Percentiles rank a stretch among this genome's conserved stretches.
These are phyloP conservation scores for Puffinus mauretanicus DNA, from an alignment of 2,113 vertebrate species.

Conservation along the genomic window DNA sequence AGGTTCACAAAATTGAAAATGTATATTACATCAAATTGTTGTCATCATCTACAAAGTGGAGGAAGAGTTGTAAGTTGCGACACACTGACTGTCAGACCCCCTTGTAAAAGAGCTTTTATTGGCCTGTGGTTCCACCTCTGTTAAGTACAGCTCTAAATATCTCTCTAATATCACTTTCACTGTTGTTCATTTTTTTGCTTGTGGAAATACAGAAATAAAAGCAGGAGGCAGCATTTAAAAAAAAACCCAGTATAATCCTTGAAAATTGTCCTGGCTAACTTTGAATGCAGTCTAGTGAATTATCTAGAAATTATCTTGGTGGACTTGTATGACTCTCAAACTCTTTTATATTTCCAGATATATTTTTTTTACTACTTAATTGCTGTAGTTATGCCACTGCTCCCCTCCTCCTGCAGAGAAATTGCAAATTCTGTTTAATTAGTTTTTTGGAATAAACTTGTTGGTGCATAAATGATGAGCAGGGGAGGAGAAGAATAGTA, in stretches of 20 bases:
- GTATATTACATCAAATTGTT: neutral
- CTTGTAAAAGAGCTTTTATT: neutral
- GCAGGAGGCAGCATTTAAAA: neutral
- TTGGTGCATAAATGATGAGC: neutral
- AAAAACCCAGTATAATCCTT: neutral
- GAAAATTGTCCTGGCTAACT: neutral
- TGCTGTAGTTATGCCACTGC: neutral
- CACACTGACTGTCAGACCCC: neutral
- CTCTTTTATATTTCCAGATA: neutral
- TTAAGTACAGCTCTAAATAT: neutral
- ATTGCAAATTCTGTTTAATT: neutral
- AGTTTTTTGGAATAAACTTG: constrained; percentile 8
- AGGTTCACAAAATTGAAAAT: neutral
- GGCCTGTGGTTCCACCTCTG: neutral
- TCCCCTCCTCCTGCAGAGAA: neutral
- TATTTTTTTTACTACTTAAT: neutral
- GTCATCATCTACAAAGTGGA: neutral
- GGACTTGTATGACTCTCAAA: neutral
- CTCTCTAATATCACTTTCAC: neutral
- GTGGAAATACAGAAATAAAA: neutral
- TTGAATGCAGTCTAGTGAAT: neutral
- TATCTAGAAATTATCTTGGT: neutral
- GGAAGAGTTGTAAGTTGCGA: neutral
- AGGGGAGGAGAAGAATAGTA: neutral
- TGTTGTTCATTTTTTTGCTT: neutral